A percentile compares a stretch with the other conserved stretches of the same genome.
Conservation (phyloP, 2,797 vertebrate genomes). For the Furcifer pardalis region DNA sequence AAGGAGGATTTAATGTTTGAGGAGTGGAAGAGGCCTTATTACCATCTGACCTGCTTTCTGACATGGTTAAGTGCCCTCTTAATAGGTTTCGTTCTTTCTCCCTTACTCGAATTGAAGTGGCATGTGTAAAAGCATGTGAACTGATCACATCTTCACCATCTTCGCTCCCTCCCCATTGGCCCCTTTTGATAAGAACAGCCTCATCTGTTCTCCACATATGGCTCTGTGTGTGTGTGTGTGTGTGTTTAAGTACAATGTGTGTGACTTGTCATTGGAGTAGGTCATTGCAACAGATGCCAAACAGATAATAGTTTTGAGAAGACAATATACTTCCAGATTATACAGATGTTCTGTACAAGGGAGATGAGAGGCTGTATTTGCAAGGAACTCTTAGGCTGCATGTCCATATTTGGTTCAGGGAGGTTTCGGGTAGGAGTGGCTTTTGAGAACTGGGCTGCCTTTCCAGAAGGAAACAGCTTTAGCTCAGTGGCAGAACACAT, state of each 20-base stretch:
- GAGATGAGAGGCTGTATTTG: neutral
- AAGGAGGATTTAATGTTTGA: neutral
- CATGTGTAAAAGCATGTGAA: conserved; percentile 39
- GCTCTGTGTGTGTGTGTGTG: accelerated
- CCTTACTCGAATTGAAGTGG: neutral
- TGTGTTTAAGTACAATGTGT: accelerated
- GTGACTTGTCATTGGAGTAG: neutral
- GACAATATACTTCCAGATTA: conserved; percentile 32
- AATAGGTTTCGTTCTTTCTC: neutral
- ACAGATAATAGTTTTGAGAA: conserved; percentile 34
- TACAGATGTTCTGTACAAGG: conserved; percentile 42
- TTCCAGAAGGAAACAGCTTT: neutral
- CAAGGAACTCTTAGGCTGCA: neutral
- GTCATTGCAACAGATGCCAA: conserved; percentile 53
- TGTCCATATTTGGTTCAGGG: neutral
- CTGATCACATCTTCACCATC: conserved; percentile 15
- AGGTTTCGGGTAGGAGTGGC: neutral
- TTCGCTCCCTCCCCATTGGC: neutral
- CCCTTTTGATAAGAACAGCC: conserved; percentile 31
- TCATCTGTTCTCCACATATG: neutral
- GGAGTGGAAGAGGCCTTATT: neutral
- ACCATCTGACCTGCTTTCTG: neutral
- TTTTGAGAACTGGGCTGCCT: neutral
- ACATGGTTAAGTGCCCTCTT: neutral
- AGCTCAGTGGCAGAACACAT: neutral